phyloP scores from a whole-genome alignment of 2,797 vertebrate species.

The Enteromius unitaeniatus region DNA sequence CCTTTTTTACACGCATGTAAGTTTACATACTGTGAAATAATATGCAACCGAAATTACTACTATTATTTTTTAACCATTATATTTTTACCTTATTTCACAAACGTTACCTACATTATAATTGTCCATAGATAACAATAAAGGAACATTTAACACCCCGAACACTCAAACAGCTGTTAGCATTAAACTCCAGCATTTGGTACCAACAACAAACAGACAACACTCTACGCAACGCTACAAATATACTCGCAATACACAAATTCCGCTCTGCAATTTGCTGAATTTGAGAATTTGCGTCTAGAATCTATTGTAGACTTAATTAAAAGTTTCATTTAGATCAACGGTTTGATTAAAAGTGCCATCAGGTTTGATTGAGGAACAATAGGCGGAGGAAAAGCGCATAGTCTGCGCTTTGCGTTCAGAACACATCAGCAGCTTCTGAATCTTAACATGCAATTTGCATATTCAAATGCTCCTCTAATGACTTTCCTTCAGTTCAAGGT shows the following conservation, averaged over 20 bases:
- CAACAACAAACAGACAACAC: background rate
- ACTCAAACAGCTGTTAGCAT: background rate
- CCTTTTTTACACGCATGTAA: too few relatives aligned
- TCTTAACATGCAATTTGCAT: constrained; percentile 47
- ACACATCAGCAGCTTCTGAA: constrained; percentile 49
- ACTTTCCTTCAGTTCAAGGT: constrained; percentile 73
- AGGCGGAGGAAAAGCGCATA: constrained; percentile 47
- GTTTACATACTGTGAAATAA: too few relatives aligned
- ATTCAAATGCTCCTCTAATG: constrained; percentile 64
- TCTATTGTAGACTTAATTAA: constrained; percentile 55
- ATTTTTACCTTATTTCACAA: background rate
- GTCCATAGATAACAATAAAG: background rate
- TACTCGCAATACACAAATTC: background rate
- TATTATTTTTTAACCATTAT: too few relatives aligned
- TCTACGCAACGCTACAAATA: background rate
- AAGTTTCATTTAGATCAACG: constrained; percentile 49
- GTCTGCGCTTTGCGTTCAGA: constrained; percentile 23
- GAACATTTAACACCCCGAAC: background rate
- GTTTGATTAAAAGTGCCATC: constrained; percentile 37
- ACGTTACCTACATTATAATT: background rate
- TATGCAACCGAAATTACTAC: too few relatives aligned
- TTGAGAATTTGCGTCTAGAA: background rate
- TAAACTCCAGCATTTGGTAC: background rate
- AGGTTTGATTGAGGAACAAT: constrained; percentile 44
- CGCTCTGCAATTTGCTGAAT: constrained; percentile 30